phyloP scores from a whole-genome alignment of 2,888 invertebrate genomes.

The Aplocera efformata region DNA sequence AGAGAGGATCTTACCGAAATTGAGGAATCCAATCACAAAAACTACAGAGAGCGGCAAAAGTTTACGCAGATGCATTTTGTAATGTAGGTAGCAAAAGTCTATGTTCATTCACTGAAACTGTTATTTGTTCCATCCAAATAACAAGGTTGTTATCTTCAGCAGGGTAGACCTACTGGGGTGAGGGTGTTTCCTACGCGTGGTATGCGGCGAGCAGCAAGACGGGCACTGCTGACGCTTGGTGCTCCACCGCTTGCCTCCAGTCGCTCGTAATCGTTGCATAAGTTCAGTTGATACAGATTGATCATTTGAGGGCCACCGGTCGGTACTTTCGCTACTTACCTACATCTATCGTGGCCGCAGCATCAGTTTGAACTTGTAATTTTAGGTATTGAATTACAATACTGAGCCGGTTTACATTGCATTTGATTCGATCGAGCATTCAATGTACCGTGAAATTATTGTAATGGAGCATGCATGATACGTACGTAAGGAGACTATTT shows the following conservation, averaged over 20 bases:
- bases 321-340: conserved; percentile 70
- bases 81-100: not conserved
- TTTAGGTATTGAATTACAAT: conserved; percentile 21
- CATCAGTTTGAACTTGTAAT: conserved; percentile 26
- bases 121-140: conserved; percentile 1
- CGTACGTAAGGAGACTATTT: no score
- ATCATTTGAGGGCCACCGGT: conserved; percentile 76
- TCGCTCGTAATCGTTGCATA: conserved; percentile 55
- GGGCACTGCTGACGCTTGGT: conserved; percentile 54
- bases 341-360: conserved; percentile 33
- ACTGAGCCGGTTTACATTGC: conserved; percentile 17
- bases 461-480: conserved; percentile 23
- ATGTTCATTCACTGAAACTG: conserved; percentile 7
- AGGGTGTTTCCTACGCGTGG: conserved; percentile 33
- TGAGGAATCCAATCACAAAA: conserved; percentile 39
- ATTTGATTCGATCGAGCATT: conserved; percentile 17
- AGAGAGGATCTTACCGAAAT: conserved; percentile 37
- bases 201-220: conserved; percentile 39
- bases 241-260: conserved; percentile 16
- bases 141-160: not conserved
- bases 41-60: conserved; percentile 33
- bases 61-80: conserved; percentile 37
- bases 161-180: conserved; percentile 19
- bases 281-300: conserved; percentile 72
- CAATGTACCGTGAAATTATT: conserved; percentile 26